These are phyloP conservation scores for Sanderia malayensis DNA, from an alignment of 30 jellyfish, hydroid and myxozoan species.

Conservation along the genomic window DNA sequence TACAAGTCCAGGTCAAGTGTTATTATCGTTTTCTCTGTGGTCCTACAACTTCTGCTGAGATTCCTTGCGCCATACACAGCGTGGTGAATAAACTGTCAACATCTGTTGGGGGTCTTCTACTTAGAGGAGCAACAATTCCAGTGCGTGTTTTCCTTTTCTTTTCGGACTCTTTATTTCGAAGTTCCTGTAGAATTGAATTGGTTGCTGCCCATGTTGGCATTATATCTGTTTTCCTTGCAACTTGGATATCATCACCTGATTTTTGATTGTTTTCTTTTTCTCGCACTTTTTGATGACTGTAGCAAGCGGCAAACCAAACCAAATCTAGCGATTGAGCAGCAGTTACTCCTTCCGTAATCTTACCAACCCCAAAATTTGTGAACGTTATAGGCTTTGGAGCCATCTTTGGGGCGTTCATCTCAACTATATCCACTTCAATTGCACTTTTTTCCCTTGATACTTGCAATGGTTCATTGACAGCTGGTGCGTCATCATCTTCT, in stretches of 20 bases:
- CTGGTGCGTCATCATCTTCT: conserved; percentile 20
- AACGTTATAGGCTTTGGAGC: conserved; percentile 32
- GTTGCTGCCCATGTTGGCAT: conserved; percentile 41
- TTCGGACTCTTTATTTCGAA: conserved; percentile 12
- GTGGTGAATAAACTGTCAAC: conserved; percentile 6
- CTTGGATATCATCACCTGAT: conserved; percentile 2
- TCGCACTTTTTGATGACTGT: conserved; percentile 1
- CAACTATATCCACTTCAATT: conserved; percentile 16
- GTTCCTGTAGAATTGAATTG: conserved; percentile 2
- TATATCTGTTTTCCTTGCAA: conserved; percentile 3
- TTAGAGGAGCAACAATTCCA: conserved; percentile 35
- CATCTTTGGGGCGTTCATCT: conserved; percentile 6
- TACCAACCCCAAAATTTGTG: conserved; percentile 5
- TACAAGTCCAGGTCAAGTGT: conserved; percentile 1
- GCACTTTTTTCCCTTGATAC: conserved; percentile 4
- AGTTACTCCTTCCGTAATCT: conserved; percentile 2
- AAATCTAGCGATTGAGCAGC: conserved; percentile 14
- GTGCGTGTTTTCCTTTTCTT: conserved; percentile 29
- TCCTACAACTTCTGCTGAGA: conserved; percentile 21
- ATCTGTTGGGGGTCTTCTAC: conserved; percentile 27
- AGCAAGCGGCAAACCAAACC: conserved; percentile 29
- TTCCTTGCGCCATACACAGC: conserved; percentile 32
- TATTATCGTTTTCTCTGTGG: neutral
- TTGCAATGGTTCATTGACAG: conserved; percentile 7
- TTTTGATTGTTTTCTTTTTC: neutral